These are phyloP conservation scores for Liparis tanakae DNA, from an alignment of 2,797 vertebrate genomes.

Conservation along the genomic window DNA sequence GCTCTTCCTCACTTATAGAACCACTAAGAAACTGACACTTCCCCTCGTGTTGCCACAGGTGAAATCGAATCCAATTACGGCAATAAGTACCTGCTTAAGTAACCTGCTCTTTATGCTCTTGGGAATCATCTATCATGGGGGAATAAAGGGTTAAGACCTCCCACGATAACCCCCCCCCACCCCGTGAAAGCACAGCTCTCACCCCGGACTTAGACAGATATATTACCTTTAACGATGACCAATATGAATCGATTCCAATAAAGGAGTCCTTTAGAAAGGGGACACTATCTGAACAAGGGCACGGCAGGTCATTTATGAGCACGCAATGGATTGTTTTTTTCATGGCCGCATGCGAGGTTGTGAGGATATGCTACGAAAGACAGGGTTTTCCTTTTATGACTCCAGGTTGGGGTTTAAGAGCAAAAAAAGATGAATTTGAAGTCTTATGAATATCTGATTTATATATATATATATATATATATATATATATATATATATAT, in stretches of 20 bases:
- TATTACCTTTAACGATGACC: conserved; percentile 7
- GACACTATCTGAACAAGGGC: neutral
- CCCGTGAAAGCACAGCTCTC: conserved; percentile 25
- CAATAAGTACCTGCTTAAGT: conserved; percentile 73
- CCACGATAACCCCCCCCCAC: conserved; percentile 14
- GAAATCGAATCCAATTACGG: conserved; percentile 74
- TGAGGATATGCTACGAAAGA: neutral
- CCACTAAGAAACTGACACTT: conserved; percentile 34
- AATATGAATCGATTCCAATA: conserved; percentile 35
- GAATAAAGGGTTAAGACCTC: conserved; percentile 55
- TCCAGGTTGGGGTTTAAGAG: neutral
- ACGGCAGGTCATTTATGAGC: neutral
- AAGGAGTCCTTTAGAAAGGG: conserved; percentile 11
- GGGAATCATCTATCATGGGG: conserved; percentile 56
- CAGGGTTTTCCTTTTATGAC: neutral
- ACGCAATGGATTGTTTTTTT: neutral
- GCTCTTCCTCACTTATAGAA: conserved; percentile 31
- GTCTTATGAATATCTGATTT: neutral
- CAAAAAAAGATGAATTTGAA: neutral
- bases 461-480: too few relatives aligned
- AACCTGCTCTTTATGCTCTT: conserved; percentile 53
- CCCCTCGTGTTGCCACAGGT: conserved; percentile 46
- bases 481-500: too few relatives aligned
- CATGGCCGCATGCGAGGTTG: neutral
- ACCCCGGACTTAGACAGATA: conserved; percentile 23